These are phyloP conservation scores for Amitus sp. DNA, from an alignment of 2,888 invertebrate species.

Conservation along the genomic window DNA sequence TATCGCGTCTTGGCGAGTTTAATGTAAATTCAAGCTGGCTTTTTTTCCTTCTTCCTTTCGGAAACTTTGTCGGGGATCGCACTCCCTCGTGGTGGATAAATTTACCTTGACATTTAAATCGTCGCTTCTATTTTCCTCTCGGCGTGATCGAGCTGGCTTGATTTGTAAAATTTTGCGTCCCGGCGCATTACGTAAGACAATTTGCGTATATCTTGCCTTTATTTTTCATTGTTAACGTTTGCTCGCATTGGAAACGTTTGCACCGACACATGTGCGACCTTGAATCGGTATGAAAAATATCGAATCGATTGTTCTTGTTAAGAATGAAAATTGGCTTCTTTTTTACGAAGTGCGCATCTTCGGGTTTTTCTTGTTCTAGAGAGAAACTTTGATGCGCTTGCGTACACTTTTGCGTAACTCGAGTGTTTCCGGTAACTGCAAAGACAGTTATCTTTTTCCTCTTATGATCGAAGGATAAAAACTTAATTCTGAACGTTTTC, in stretches of 20 bases:
- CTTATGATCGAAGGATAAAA: conserved; percentile 6
- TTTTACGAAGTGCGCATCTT: neutral
- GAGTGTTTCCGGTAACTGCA: conserved; percentile 13
- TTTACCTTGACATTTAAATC: neutral
- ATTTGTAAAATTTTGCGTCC: neutral
- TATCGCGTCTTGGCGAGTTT: too few species aligned
- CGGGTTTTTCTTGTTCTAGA: neutral
- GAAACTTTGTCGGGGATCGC: too few species aligned
- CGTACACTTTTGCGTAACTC: conserved; percentile 9
- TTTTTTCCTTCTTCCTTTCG: too few species aligned
- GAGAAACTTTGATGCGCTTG: neutral
- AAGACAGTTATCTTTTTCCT: conserved; percentile 11
- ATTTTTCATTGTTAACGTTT: neutral
- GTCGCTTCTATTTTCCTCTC: neutral
- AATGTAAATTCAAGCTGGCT: too few species aligned
- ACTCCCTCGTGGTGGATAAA: conserved; percentile 1
- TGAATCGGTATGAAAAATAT: too few species aligned
- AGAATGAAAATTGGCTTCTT: neutral
- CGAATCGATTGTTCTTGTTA: too few species aligned
- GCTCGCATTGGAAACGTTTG: neutral
- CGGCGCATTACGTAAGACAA: neutral
- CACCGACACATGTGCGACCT: neutral
- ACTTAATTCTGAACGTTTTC: conserved; percentile 10
- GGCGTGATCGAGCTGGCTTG: neutral
- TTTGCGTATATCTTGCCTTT: neutral